Base-by-base conservation (phyloP, 2,888 invertebrate genomes). In the Resseliella maxima region DNA sequence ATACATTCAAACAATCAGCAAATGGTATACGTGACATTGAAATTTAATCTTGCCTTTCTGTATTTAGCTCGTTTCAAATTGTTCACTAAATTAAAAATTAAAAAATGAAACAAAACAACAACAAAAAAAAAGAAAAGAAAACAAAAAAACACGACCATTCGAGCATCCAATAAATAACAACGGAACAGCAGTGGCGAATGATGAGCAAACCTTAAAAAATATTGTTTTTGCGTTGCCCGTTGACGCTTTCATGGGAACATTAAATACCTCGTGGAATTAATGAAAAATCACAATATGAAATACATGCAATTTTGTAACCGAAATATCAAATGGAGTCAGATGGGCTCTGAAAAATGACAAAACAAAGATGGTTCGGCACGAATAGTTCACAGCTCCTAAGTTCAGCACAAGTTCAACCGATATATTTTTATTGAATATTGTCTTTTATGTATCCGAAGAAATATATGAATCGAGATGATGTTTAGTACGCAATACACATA, bases 281-380 rank as follows among this genome's bases (percentile, higher is more conserved):
- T 72, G 72, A 12, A 59, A 72, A 72, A 72, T n/a, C n/a, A 72
- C 72, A 72, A 31, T 72, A 12, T 72, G 72, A 72, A 72, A 24
- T 35, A 6, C n/a, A 72, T 72, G 72, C 72, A 72, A 15, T 72
- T 72, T 27, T 72, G 72, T 35, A 72, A 72, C 31, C 72, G 35
- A n/a, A 59, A 27, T 3, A 27, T 24, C 24, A 24, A 59, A 6
- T 15, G 12, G 8, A 5, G 46, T 24, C 59, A 6, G 6, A 31
- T 18, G 3, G 50, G 3, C 12, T 12, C 72, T 1, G 18, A 2
- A 72, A 72, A 72, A 31, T 59, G 59, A 72, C 72, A 72, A 31
- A 31, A 72, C 72, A 31, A 27, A 72, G n/a, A n/a, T n/a, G n/a
- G n/a, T n/a, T n/a, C n/a, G n/a, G n/a, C n/a, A n/a, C n/a, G n/a